Evolutionary conservation across 2,888 invertebrate species (phyloP).

Genomic region (Unio pictorum): DNA sequence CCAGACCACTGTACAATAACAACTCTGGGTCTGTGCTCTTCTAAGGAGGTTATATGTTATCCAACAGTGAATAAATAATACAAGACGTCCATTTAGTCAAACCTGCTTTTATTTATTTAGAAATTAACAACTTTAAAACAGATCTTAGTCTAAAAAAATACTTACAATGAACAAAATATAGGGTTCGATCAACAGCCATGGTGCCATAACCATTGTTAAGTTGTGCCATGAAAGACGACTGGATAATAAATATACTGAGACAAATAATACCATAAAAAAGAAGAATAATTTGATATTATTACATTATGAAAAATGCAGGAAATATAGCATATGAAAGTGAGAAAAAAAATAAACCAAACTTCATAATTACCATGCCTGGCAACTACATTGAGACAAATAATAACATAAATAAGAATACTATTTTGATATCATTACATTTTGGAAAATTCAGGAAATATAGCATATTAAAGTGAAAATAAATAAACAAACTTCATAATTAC

Average conservation of each 20-base stretch:
- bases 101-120: too few species aligned
- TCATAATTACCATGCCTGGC: slow-evolving; percentile 26
- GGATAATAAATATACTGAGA: neutral
- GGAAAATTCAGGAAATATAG: neutral
- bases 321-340: neutral
- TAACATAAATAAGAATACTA: neutral
- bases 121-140: too few species aligned
- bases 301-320: neutral
- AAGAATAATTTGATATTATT: neutral
- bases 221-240: too few species aligned
- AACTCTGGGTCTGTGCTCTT: too few species aligned
- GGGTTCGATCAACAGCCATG: too few species aligned
- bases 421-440: neutral
- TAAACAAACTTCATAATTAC: slow-evolving; percentile 9
- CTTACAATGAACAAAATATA: too few species aligned
- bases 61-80: too few species aligned
- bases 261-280: neutral
- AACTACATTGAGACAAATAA: slow-evolving; percentile 5
- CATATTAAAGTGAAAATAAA: neutral
- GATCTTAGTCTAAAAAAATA: too few species aligned
- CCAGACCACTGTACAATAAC: too few species aligned
- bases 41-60: too few species aligned
- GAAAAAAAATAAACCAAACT: neutral
- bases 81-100: too few species aligned
- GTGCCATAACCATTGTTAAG: too few species aligned